phyloP scores from a whole-genome alignment of 2,888 invertebrate species.

The Chaitophorus viminalis region DNA sequence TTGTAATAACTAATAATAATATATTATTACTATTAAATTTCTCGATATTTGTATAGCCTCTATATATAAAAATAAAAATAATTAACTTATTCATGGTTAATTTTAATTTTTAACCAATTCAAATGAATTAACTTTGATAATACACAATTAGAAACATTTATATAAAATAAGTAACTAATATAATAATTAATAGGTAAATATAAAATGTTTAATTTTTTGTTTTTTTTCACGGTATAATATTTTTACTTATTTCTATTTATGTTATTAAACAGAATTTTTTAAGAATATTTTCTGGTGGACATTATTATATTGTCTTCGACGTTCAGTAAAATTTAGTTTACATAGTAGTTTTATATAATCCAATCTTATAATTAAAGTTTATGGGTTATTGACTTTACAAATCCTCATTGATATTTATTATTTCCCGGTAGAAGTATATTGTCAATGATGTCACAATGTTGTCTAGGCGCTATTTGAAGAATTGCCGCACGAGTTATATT shows the following conservation, averaged over 20 bases:
- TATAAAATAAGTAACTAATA: neutral
- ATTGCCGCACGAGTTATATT: neutral
- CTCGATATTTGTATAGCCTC: neutral
- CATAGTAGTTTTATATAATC: neutral
- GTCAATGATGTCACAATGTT: neutral
- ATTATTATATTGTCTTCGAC: neutral
- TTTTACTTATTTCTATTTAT: neutral
- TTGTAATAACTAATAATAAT: too few species aligned
- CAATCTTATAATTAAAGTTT: neutral
- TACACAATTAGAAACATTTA: neutral
- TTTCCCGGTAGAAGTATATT: neutral
- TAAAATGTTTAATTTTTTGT: neutral
- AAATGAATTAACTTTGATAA: neutral
- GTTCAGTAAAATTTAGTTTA: neutral
- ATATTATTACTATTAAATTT: neutral
- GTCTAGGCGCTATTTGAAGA: slow-evolving; percentile 10
- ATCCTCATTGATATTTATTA: neutral
- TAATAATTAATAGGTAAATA: neutral
- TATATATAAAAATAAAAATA: neutral
- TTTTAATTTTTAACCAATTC: too few species aligned
- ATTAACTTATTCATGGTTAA: neutral
- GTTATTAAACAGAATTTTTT: neutral
- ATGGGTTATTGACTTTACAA: neutral
- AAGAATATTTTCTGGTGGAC: neutral
- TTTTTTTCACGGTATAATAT: neutral